Evolutionary conservation across 23 tunicate species (phyloP).

Genomic region (Halocynthia roretzi): DNA sequence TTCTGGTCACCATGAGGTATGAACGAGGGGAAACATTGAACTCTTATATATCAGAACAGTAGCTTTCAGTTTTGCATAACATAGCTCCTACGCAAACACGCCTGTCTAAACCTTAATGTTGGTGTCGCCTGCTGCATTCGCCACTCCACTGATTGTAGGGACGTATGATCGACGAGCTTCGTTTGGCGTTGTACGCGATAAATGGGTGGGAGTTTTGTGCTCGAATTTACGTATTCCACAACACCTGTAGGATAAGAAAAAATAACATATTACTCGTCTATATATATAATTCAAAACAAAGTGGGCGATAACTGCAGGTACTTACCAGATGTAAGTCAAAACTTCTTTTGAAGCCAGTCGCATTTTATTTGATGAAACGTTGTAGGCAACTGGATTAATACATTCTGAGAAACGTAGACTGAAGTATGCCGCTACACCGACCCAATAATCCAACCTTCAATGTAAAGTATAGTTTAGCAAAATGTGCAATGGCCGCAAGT

Average conservation of each 20-base stretch:
- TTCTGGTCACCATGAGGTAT: too few species aligned
- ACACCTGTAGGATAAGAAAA: not conserved
- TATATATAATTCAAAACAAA: not conserved
- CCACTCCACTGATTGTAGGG: too few species aligned
- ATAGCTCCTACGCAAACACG: too few species aligned
- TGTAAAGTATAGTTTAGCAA: too few species aligned
- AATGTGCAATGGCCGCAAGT: too few species aligned
- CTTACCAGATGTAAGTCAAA: constrained; percentile 15
- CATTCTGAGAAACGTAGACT: constrained; percentile 34
- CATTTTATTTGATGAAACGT: constrained; percentile 32
- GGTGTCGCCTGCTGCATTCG: too few species aligned
- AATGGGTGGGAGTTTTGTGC: not conserved
- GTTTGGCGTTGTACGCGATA: not conserved
- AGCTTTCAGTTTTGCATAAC: too few species aligned
- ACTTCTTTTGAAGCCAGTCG: constrained; percentile 22
- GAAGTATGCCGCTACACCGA: constrained; percentile 31
- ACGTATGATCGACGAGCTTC: constrained; percentile 6
- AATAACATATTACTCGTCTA: not conserved
- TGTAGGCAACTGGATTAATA: constrained; percentile 38
- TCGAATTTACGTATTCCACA: not conserved
- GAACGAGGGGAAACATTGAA: too few species aligned
- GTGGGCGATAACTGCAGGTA: not conserved
- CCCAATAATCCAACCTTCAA: constrained; percentile 32
- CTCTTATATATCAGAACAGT: too few species aligned
- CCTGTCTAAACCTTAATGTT: too few species aligned